Conservation (phyloP, 2,797 vertebrate species). For the Periophthalmus magnuspinnatus region DNA sequence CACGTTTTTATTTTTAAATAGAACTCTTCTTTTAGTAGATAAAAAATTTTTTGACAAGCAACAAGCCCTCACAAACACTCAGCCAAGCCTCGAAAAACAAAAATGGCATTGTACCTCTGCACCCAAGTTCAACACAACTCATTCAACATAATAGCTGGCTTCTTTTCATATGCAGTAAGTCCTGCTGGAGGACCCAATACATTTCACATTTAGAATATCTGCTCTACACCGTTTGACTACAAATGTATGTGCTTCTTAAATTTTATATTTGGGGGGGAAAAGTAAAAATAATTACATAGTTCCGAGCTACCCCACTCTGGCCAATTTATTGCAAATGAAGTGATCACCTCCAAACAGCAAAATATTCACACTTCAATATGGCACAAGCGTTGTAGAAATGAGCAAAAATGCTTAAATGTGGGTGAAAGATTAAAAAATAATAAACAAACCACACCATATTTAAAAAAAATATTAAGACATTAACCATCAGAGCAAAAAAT, state of each 20-base stretch:
- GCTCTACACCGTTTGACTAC: constrained; percentile 63
- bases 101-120: constrained; percentile 25
- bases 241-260: constrained; percentile 72
- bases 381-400: constrained; percentile 69
- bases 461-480: constrained; percentile 66
- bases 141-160: constrained; percentile 65
- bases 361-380: constrained; percentile 72
- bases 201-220: constrained; percentile 69
- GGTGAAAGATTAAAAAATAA: constrained; percentile 60
- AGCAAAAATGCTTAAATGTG: constrained; percentile 45
- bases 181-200: constrained; percentile 53
- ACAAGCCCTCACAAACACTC: constrained; percentile 63
- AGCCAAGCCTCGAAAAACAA: constrained; percentile 35
- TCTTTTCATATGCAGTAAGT: constrained; percentile 64
- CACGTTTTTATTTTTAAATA: constrained; percentile 44
- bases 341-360: constrained; percentile 61
- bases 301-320: constrained; percentile 35
- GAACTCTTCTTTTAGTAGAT: constrained; percentile 47
- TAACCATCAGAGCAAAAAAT: constrained; percentile 60
- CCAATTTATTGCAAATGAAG: constrained; percentile 73
- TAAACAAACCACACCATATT: constrained; percentile 64
- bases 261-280: constrained; percentile 34
- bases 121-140: constrained; percentile 39
- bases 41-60: constrained; percentile 70
- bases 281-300: constrained; percentile 23